These are phyloP conservation scores for Diplosoma virens DNA, from an alignment of 23 tunicate species.

Conservation along the genomic window DNA sequence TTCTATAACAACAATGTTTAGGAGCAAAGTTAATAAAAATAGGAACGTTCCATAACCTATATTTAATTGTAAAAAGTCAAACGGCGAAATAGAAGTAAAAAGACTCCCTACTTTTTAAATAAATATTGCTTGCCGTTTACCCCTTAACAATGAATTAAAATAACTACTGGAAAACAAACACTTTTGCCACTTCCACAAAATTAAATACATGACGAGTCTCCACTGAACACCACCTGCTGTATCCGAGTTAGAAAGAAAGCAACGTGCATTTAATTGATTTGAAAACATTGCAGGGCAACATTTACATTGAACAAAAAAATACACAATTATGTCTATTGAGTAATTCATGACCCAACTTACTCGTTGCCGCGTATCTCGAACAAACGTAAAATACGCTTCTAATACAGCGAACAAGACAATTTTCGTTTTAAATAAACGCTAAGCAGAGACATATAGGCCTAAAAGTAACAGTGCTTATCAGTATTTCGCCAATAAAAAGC, in stretches of 20 bases:
- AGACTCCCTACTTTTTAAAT: neutral
- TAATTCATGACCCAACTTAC: too few species aligned
- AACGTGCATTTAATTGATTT: too few species aligned
- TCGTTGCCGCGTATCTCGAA: too few species aligned
- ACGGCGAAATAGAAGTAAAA: neutral
- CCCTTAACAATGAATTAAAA: conserved; percentile 24
- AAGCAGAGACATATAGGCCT: conserved; percentile 17
- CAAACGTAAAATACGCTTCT: neutral
- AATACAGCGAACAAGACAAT: conserved; percentile 10
- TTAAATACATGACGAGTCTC: conserved; percentile 41
- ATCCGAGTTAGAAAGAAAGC: too few species aligned
- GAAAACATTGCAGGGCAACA: too few species aligned
- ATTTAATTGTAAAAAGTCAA: neutral
- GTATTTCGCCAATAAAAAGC: neutral
- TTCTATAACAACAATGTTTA: too few species aligned
- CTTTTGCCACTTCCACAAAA: conserved; percentile 49
- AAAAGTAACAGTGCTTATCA: neutral
- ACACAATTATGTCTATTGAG: too few species aligned
- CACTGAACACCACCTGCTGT: too few species aligned
- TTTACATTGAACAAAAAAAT: too few species aligned
- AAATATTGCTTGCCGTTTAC: neutral
- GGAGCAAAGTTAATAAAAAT: too few species aligned
- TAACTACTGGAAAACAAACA: conserved; percentile 28
- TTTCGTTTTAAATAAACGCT: conserved; percentile 34
- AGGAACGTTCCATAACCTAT: neutral